phyloP scores from a whole-genome alignment of 2,888 invertebrate species.

The Agonum fuliginosum region DNA sequence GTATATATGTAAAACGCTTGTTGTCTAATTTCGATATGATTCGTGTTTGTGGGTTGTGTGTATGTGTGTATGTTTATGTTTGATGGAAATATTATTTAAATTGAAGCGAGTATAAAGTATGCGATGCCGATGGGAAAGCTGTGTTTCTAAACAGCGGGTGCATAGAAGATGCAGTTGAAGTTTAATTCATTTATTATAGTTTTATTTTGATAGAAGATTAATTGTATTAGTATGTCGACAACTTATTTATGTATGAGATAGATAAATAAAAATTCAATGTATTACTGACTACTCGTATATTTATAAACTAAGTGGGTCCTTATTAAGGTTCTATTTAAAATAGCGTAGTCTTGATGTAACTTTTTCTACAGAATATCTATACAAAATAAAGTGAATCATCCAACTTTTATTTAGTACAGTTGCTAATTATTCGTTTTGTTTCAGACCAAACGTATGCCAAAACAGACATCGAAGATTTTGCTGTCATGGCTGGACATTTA shows the following conservation, averaged over 20 bases:
- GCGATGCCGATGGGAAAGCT: background rate
- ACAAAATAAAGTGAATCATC: background rate
- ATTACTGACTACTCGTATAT: too few species aligned
- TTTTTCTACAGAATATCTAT: background rate
- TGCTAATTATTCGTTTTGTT: too few species aligned
- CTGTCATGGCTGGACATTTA: constrained; percentile 89
- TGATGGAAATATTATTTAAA: background rate
- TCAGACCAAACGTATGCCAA: constrained; percentile 88
- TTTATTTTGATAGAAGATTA: background rate
- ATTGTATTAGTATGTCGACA: background rate
- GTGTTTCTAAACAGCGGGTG: constrained; percentile 2
- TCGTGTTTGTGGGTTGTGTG: too few species aligned
- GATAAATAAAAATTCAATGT: too few species aligned
- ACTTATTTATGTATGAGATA: background rate
- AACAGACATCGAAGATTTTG: constrained; percentile 84
- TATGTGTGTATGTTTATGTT: too few species aligned
- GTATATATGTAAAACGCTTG: too few species aligned
- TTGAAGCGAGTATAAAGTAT: too few species aligned
- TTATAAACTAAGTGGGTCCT: too few species aligned
- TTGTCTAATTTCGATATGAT: too few species aligned
- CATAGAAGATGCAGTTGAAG: background rate
- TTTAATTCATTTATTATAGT: background rate
- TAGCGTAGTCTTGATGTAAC: too few species aligned
- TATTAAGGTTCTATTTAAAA: too few species aligned
- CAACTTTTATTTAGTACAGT: too few species aligned